Evolutionary conservation across 1,140 invertebrate genomes (phyloP), one percentile per base, ranked within the genome.

Genomic region (Drosophila sulfurigaster): DNA sequence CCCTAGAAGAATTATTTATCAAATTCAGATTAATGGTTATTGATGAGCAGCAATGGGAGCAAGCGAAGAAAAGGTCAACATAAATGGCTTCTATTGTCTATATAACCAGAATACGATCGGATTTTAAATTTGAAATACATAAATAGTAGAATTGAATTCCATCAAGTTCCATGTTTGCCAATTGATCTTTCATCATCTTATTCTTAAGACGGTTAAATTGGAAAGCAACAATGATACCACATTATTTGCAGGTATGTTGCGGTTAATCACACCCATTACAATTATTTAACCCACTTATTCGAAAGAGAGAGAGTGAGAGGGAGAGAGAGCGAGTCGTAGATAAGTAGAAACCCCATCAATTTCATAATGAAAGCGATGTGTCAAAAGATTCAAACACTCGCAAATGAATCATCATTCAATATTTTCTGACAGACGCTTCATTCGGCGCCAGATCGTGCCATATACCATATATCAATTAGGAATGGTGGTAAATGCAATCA

Each of bases 321-420:
- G 15, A 46, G 56, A 45, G 30, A 30, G 65, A 43, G 56, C 30
- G 7, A 49, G 30, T 15, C 54, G 46, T 28, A 56, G 66, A 75
- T 75, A 75, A 69, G 65, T 57, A 11, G 3, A 25, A 32, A 25
- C 20, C 41, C 41, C 58, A 75, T 75, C 72, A 75, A 75, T 75
- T 69, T 69, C 35, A 16, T n/a, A 54, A 38, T 54, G 67, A 63
- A 70, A 62, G 6, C 15, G 41, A 58, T 71, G 60, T 63, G 71
- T 74, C 65, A 74, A 74, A 62, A 54, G 30, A 25, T 59, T 1
- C 15, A 54, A 15, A 8, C 38, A 25, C 8, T n/a, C 28, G 41
- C 25, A 69, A 62, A 57, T 75, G 66, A 75, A 75, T 75, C 72
- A 75, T 62, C 72, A 63, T 57, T 71, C 62, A 57, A 58, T 64